A percentile compares a stretch with the other conserved stretches of the same genome.
Conservation (phyloP, 2,113 vertebrate species). For the Silurus glanis region DNA sequence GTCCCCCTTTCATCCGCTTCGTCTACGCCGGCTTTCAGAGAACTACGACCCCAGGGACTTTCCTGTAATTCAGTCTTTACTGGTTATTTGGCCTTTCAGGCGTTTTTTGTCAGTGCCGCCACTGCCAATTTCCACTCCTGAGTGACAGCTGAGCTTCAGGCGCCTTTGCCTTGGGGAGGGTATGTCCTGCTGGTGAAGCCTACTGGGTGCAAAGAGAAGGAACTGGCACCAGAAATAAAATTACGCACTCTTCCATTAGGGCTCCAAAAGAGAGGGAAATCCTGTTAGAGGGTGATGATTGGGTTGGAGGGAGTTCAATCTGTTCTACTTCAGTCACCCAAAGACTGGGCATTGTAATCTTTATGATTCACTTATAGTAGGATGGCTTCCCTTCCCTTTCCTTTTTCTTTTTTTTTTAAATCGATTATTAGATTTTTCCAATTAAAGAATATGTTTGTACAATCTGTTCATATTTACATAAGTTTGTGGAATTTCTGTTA, state of each 20-base stretch:
- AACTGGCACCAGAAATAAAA: constrained; percentile 41
- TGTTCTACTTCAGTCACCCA: constrained; percentile 34
- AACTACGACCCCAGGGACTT: constrained; percentile 8
- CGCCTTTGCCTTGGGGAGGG: not conserved
- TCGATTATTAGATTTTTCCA: too few species aligned
- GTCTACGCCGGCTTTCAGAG: not conserved
- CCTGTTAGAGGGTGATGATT: constrained; percentile 60
- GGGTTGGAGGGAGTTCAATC: constrained; percentile 58
- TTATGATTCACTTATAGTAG: not conserved
- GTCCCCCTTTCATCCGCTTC: not conserved
- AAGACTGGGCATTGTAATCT: constrained; percentile 13
- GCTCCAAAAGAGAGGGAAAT: constrained; percentile 59
- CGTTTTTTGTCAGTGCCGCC: constrained; percentile 14
- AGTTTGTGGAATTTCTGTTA: too few species aligned
- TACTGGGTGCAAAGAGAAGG: constrained; percentile 29
- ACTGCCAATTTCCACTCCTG: not conserved
- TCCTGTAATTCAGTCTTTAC: constrained; percentile 22
- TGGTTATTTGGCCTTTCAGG: constrained; percentile 36
- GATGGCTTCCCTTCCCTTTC: not conserved
- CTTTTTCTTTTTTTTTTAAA: not conserved
- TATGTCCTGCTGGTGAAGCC: not conserved
- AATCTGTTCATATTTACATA: too few species aligned
- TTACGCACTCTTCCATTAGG: constrained; percentile 59
- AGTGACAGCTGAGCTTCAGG: not conserved
- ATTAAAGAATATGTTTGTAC: too few species aligned